These are phyloP conservation scores for Sinosuthora webbiana DNA, from an alignment of 2,113 vertebrate genomes.

Conservation along the genomic window DNA sequence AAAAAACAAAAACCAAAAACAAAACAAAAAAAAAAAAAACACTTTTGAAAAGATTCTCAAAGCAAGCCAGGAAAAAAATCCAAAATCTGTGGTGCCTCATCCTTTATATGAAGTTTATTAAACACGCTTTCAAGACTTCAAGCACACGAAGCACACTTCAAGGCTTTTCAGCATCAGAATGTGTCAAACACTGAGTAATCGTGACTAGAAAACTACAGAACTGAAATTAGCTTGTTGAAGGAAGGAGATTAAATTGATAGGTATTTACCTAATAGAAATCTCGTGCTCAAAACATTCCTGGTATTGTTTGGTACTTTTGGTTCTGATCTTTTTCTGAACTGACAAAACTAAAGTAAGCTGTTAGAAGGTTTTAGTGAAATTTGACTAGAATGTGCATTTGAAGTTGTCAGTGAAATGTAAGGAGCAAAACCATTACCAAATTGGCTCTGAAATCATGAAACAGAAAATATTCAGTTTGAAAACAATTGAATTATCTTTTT, in stretches of 20 bases:
- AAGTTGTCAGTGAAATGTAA: background rate
- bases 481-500: background rate
- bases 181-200: background rate
- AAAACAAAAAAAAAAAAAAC: too few relatives aligned
- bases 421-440: background rate
- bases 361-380: background rate
- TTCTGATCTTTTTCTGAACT: background rate
- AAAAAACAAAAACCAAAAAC: too few relatives aligned
- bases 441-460: background rate
- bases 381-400: background rate
- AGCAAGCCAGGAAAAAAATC: background rate
- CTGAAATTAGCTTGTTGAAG: background rate
- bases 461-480: background rate
- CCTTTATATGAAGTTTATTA: background rate
- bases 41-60: background rate
- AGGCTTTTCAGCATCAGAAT: background rate
- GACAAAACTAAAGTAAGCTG: background rate
- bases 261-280: background rate
- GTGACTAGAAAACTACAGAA: background rate
- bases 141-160: background rate
- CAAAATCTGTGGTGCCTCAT: background rate
- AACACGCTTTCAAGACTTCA: background rate
- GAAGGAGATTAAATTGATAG: background rate
- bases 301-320: background rate
- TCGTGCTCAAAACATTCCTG: background rate